Base-by-base conservation (phyloP, 2,797 vertebrate genomes). In the Odontamblyopus lacepedii region DNA sequence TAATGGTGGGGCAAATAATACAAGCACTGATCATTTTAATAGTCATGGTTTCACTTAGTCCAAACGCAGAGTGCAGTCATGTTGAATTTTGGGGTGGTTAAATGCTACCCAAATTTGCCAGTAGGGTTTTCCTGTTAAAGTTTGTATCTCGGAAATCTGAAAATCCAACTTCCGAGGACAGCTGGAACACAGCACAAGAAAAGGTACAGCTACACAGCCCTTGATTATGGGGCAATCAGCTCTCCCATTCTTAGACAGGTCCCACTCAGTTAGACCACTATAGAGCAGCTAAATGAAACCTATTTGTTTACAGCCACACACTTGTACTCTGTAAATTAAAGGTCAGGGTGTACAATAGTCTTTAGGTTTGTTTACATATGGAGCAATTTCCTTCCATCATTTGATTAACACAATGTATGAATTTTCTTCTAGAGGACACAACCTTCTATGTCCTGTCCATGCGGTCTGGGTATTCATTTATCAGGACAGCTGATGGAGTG, bases 251-350 rank as follows among this genome's bases (percentile, higher is more conserved):
- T 44, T 72, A 80, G 80, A 70, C 67, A 83, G 75, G 77, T 75
- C 64, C 68, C 70, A 74, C 75, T 65, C 76, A 71, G 75, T 71
- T 78, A 72, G 69, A 70, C 82, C 74, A 77, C 72, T 75, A 71
- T 81, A 77, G 69, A 79, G 79, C 75, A 86, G 87, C 88, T 83
- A 86, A 92, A 88, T 80, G 73, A 77, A 81, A 76, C 68, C 78
- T 41, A 6, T 9, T 41, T 41, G 7, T 8, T 69, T 19, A 51
- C 6, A 19, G 16, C 16, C 48, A 18, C 50, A 51, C 16, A 51
- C 16, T 51, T 53, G 19, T n/a, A 53, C 19, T 53, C 51, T n/a
- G 18, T 53, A 53, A 7, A n/a, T 53, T n/a, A n/a, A 53, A 53
- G 18, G 51, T 53, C 6, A n/a, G 51, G 19, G 12, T 12, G 53